Conservation (phyloP, 2,113 vertebrate species). For the Callospermophilus lateralis region DNA sequence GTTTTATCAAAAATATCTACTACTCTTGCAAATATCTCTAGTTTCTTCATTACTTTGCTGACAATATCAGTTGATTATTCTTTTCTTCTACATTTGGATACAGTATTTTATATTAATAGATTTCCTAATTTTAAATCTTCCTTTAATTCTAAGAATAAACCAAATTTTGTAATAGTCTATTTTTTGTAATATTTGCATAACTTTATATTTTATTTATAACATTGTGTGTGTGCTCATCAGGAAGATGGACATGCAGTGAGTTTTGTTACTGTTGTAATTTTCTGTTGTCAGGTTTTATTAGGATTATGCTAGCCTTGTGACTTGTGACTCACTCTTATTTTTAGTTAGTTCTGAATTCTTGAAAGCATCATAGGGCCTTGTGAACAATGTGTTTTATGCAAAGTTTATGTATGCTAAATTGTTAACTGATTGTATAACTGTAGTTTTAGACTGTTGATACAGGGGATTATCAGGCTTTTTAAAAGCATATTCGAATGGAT, state of each 20-base stretch:
- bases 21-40: background rate
- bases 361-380: background rate
- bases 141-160: background rate
- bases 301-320: background rate
- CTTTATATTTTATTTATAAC: background rate
- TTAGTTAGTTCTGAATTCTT: constrained; percentile 10
- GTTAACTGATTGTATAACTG: background rate
- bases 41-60: background rate
- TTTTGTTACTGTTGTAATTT: background rate
- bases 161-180: background rate
- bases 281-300: constrained; percentile 43
- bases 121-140: background rate
- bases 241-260: background rate
- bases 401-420: background rate
- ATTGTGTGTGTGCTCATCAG: background rate
- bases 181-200: background rate
- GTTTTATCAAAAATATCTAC: background rate
- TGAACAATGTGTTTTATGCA: background rate
- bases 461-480: background rate
- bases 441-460: background rate
- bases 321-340: constrained; percentile 14
- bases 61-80: background rate
- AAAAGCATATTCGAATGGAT: background rate
- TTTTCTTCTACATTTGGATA: background rate
- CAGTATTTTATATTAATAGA: background rate